phyloP scores from a whole-genome alignment of 2,113 vertebrate species.

The Otocyon megalotis region DNA sequence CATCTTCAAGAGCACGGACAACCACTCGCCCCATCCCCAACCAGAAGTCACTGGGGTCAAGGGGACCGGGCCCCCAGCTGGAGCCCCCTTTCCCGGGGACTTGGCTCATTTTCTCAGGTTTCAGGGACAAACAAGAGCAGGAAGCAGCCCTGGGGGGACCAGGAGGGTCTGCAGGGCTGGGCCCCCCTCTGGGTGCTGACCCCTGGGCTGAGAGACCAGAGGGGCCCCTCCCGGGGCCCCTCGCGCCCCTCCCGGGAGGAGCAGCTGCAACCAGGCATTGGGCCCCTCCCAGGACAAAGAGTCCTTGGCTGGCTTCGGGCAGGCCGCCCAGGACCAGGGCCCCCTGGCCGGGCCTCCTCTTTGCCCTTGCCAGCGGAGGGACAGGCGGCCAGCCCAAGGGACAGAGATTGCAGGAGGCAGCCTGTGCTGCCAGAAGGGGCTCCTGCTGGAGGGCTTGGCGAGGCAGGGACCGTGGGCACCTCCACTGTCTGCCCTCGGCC shows the following conservation, averaged over 20 bases:
- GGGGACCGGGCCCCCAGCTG: not conserved
- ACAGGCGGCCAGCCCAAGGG: not conserved
- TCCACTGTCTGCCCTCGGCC: not conserved
- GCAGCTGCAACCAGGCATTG: conserved; percentile 49
- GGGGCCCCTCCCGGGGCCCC: not conserved
- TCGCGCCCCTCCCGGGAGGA: conserved; percentile 15
- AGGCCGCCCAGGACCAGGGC: not conserved
- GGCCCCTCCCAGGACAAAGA: conserved; percentile 56
- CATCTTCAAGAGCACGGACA: conserved; percentile 19
- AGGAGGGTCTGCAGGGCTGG: not conserved
- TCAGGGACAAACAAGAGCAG: not conserved
- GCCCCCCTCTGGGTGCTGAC: not conserved
- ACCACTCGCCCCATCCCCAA: not conserved
- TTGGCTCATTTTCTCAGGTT: conserved; percentile 60
- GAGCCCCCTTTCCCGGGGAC: not conserved
- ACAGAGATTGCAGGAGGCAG: conserved; percentile 4
- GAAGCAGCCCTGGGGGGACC: not conserved
- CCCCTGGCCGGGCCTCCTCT: conserved; percentile 38
- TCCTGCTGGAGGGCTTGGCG: not conserved
- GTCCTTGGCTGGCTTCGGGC: conserved; percentile 46
- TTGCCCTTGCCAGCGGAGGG: conserved; percentile 12
- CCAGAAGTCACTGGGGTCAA: conserved; percentile 11
- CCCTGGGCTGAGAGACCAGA: not conserved
- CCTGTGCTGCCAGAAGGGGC: not conserved
- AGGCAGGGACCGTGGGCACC: not conserved